phyloP scores from a whole-genome alignment of 2,888 invertebrate species.

The Phragmatobia fuliginosa region DNA sequence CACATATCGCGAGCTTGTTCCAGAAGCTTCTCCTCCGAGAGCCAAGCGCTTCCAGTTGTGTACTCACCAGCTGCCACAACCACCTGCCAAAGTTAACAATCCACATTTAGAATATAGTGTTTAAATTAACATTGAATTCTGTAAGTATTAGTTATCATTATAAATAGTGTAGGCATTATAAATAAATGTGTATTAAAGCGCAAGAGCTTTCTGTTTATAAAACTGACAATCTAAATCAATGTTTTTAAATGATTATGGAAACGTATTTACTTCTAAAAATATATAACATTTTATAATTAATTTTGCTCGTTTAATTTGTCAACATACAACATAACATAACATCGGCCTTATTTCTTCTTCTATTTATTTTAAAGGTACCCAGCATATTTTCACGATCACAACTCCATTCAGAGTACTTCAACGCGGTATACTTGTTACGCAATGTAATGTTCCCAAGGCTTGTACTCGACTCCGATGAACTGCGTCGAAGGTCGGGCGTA shows the following conservation, averaged over 20 bases:
- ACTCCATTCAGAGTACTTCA: too few species aligned
- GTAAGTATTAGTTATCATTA: too few species aligned
- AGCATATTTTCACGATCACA: neutral
- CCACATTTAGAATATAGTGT: neutral
- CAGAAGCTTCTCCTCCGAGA: conserved; percentile 89
- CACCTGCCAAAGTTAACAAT: conserved; percentile 71
- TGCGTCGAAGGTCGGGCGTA: too few species aligned
- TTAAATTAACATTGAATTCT: conserved; percentile 4
- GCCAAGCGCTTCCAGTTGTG: conserved; percentile 92
- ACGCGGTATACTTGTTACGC: too few species aligned
- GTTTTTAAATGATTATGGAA: too few species aligned
- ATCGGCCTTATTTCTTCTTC: neutral
- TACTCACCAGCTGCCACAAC: conserved; percentile 95
- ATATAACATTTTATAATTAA: too few species aligned
- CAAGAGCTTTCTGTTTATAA: neutral
- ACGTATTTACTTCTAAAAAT: too few species aligned
- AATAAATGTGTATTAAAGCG: neutral
- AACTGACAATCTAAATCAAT: too few species aligned
- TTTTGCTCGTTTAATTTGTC: neutral
- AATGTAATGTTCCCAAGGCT: neutral
- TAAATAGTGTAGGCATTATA: too few species aligned
- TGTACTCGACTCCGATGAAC: neutral
- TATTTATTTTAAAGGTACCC: neutral
- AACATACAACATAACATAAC: neutral
- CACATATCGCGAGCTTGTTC: conserved; percentile 94